These are phyloP conservation scores for Kryphioiulus occultus DNA, from an alignment of 2,888 invertebrate species.

Conservation along the genomic window DNA sequence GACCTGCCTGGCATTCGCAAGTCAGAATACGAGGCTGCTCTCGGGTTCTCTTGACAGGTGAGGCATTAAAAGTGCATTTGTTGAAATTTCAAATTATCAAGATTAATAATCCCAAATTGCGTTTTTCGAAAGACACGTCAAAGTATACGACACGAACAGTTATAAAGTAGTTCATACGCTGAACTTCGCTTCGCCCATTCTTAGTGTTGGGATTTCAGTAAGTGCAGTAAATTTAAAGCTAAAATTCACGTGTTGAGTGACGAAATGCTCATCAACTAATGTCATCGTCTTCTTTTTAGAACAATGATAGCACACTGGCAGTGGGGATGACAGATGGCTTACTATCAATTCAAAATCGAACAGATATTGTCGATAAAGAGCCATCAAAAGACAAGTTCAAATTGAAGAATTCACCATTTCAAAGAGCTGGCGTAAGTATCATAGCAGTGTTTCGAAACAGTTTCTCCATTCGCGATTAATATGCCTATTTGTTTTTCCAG, in stretches of 20 bases:
- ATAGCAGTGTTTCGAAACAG: not conserved
- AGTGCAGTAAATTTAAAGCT: slow-evolving; percentile 58
- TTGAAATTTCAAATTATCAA: not conserved
- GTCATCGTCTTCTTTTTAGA: slow-evolving; percentile 61
- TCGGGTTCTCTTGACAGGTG: slow-evolving; percentile 88
- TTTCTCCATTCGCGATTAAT: not conserved
- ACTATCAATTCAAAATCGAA: slow-evolving; percentile 82
- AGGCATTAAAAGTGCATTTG: no score
- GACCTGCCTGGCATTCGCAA: slow-evolving; percentile 82
- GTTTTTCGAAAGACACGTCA: slow-evolving; percentile 72
- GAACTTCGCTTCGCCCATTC: slow-evolving; percentile 87
- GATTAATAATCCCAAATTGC: not conserved
- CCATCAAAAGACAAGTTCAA: not conserved
- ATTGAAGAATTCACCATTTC: not conserved
- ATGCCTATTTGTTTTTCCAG: not conserved
- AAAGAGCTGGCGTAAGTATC: not conserved
- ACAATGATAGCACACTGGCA: slow-evolving; percentile 81
- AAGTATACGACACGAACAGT: slow-evolving; percentile 85
- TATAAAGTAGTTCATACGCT: slow-evolving; percentile 88
- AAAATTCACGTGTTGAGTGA: no score
- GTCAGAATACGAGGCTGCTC: slow-evolving; percentile 80
- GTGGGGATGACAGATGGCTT: slow-evolving; percentile 94
- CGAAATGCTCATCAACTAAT: not conserved
- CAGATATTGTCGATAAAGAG: slow-evolving; percentile 63
- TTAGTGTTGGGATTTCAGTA: slow-evolving; percentile 79